Conservation (phyloP, 2,113 vertebrate species). For the Lates calcarifer region DNA sequence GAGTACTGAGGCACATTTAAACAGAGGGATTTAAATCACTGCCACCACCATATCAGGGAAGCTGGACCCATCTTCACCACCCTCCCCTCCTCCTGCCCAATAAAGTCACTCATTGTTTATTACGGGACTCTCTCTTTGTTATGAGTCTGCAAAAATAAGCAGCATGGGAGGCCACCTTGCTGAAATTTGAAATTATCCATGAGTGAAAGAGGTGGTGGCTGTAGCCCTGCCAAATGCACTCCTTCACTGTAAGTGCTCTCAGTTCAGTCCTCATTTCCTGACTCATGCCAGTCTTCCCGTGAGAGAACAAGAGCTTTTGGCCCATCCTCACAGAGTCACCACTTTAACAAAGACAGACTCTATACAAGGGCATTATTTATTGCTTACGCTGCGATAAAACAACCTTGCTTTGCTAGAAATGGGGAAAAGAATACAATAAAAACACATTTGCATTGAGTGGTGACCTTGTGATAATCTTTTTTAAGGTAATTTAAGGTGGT, state of each 20-base stretch:
- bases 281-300: slow-evolving; percentile 59
- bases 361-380: slow-evolving; percentile 38
- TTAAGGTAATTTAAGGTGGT: neutral
- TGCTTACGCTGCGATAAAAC: slow-evolving; percentile 43
- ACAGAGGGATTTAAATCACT: slow-evolving; percentile 11
- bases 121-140: slow-evolving; percentile 27
- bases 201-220: slow-evolving; percentile 37
- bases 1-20: slow-evolving; percentile 29
- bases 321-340: slow-evolving; percentile 20
- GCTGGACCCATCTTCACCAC: neutral
- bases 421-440: neutral
- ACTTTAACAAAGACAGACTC: slow-evolving; percentile 50
- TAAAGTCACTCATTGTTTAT: slow-evolving; percentile 41
- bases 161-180: slow-evolving; percentile 40
- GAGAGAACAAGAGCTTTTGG: slow-evolving; percentile 43
- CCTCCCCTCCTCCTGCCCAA: neutral
- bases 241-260: slow-evolving; percentile 62
- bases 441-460: neutral
- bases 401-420: slow-evolving; percentile 15
- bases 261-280: slow-evolving; percentile 63
- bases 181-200: slow-evolving; percentile 48
- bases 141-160: slow-evolving; percentile 54
- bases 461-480: neutral
- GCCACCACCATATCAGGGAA: neutral
- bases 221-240: slow-evolving; percentile 65